Evolutionary conservation across 1,140 invertebrate species (phyloP).

Genomic region (Caerostris extrusa): DNA sequence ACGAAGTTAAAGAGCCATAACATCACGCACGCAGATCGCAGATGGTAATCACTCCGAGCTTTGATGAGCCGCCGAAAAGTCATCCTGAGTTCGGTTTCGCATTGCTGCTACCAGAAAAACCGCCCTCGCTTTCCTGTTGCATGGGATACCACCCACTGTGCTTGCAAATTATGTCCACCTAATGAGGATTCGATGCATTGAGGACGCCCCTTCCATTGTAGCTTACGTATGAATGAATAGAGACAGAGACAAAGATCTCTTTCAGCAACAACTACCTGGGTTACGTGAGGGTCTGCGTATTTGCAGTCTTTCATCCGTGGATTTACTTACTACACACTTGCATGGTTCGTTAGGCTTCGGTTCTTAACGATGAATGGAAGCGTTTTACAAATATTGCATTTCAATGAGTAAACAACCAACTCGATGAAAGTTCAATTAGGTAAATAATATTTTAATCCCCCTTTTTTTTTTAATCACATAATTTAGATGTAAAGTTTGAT

Average conservation of each 20-base stretch:
- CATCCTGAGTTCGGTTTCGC: constrained; percentile 25
- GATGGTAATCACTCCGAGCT: constrained; percentile 53
- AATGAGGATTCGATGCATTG: constrained; percentile 65
- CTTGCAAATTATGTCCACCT: constrained; percentile 66
- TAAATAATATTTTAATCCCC: too few species aligned
- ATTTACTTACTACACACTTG: background rate
- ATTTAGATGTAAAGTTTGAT: too few species aligned
- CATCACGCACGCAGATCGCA: constrained; percentile 30
- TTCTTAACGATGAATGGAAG: background rate
- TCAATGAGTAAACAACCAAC: too few species aligned
- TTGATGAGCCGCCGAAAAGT: constrained; percentile 65
- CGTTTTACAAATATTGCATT: background rate
- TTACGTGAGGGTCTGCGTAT: constrained; percentile 22
- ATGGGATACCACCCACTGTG: constrained; percentile 74
- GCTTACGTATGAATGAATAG: constrained; percentile 10
- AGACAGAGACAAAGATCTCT: constrained; percentile 24
- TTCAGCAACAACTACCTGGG: background rate
- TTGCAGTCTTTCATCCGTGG: background rate
- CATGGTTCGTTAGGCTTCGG: background rate
- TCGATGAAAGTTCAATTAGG: too few species aligned
- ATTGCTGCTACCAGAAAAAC: constrained; percentile 23
- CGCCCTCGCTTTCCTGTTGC: constrained; percentile 74
- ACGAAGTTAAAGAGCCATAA: constrained; percentile 52
- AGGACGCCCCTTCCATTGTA: constrained; percentile 66
- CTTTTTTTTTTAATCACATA: too few species aligned